phyloP scores from a whole-genome alignment of 64 coral and sea anemone genomes.

The Montipora capricornis region DNA sequence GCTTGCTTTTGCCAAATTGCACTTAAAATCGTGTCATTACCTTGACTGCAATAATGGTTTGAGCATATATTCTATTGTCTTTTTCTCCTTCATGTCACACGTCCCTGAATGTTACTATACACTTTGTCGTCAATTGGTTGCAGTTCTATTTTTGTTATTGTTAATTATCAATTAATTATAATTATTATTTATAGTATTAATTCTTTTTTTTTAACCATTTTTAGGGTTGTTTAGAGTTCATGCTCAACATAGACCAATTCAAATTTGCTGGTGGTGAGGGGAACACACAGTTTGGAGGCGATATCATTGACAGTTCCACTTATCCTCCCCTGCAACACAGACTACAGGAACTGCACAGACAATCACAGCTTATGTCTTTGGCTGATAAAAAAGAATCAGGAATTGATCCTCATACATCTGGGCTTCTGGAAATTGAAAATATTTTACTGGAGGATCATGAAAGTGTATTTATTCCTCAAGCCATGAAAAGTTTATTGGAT shows the following conservation, averaged over 20 bases:
- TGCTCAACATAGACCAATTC: background rate
- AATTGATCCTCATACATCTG: background rate
- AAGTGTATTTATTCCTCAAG: background rate
- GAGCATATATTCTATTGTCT: too few species aligned
- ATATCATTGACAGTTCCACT: conserved; percentile 5
- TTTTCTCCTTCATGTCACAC: too few species aligned
- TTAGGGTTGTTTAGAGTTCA: background rate
- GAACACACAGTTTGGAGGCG: conserved; percentile 18
- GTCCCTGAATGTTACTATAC: too few species aligned
- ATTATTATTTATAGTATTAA: background rate
- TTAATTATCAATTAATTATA: background rate
- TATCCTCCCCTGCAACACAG: background rate
- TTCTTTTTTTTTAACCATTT: background rate
- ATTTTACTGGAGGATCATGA: background rate
- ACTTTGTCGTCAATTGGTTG: too few species aligned
- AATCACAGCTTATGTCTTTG: background rate
- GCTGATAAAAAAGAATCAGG: background rate
- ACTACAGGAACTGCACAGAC: background rate
- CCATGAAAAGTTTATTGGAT: conserved; percentile 1
- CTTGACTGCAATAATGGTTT: too few species aligned
- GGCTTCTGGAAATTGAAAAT: background rate
- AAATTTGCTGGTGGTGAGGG: conserved; percentile 46
- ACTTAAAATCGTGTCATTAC: too few species aligned
- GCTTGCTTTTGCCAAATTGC: too few species aligned
- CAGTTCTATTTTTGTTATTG: too few species aligned